A percentile compares a stretch with the other conserved stretches of the same genome.
These are phyloP conservation scores for Chrysolina oricalcia DNA, from an alignment of 2,888 invertebrate species.

Conservation along the genomic window DNA sequence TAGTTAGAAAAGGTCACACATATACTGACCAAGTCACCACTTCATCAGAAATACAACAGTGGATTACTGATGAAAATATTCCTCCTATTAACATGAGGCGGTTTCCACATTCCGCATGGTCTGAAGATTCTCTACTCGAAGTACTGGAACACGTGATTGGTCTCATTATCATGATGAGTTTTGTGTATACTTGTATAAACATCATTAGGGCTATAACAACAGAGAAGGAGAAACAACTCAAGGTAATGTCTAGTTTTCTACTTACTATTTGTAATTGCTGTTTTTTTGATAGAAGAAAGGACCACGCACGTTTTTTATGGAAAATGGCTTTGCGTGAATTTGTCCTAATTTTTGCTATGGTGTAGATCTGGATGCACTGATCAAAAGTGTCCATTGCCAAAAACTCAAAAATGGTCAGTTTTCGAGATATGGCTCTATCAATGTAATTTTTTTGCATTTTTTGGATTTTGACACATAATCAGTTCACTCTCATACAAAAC, in stretches of 20 bases:
- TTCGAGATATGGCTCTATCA: too few relatives aligned
- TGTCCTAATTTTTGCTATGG: too few relatives aligned
- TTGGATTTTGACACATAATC: too few relatives aligned
- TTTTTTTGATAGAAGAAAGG: too few relatives aligned
- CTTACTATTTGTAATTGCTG: too few relatives aligned
- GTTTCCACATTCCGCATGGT: constrained; percentile 83
- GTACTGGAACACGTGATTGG: constrained; percentile 81
- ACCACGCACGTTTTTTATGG: too few relatives aligned
- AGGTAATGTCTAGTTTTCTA: constrained; percentile 72
- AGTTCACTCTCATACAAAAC: too few relatives aligned
- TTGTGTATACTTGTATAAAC: constrained; percentile 86
- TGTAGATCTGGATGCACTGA: too few relatives aligned
- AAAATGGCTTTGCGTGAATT: too few relatives aligned
- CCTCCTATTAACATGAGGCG: constrained; percentile 74
- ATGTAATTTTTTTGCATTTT: too few relatives aligned
- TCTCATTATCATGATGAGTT: constrained; percentile 86
- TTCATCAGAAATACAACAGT: background rate
- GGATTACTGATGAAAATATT: constrained; percentile 37
- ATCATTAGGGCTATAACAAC: constrained; percentile 83
- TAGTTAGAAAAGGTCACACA: constrained; percentile 36
- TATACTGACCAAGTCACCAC: background rate
- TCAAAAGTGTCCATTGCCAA: too few relatives aligned
- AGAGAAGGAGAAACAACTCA: constrained; percentile 85
- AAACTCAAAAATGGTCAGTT: too few relatives aligned
- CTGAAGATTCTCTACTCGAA: constrained; percentile 79